phyloP scores from a whole-genome alignment of 1,140 invertebrate genomes.

The Archegozetes longisetosus region DNA sequence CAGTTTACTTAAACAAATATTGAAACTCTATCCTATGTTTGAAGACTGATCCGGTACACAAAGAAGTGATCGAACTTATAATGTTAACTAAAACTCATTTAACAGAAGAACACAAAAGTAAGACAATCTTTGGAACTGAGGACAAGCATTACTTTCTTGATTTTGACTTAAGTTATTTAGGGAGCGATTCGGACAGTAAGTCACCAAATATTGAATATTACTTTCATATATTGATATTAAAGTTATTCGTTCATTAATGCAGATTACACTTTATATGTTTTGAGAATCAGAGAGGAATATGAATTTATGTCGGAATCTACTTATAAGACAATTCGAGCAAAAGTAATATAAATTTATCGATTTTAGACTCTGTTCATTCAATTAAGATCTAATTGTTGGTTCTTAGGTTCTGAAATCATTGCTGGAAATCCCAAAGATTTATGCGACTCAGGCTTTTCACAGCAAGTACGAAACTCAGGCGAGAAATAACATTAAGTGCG shows the following conservation, averaged over 20 bases:
- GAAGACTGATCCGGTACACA: neutral
- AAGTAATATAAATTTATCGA: conserved; percentile 28
- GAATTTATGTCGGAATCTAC: conserved; percentile 36
- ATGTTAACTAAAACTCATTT: conserved; percentile 37
- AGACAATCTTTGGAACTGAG: conserved; percentile 36
- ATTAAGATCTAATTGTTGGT: conserved; percentile 3
- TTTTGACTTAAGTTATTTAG: conserved; percentile 42
- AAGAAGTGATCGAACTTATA: conserved; percentile 35
- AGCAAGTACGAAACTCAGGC: conserved; percentile 40
- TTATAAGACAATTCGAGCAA: conserved; percentile 39
- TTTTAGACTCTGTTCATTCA: conserved; percentile 15
- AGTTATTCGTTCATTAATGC: neutral
- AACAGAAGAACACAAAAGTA: conserved; percentile 42
- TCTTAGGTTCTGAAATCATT: conserved; percentile 42
- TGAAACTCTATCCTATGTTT: too few relatives aligned
- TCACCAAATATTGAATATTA: too few relatives aligned
- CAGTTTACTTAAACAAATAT: too few relatives aligned
- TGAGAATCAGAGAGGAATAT: conserved; percentile 39
- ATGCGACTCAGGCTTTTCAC: conserved; percentile 42
- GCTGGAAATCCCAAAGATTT: conserved; percentile 46
- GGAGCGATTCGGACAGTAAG: conserved; percentile 29
- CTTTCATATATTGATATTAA: too few relatives aligned
- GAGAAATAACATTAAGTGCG: conserved; percentile 40
- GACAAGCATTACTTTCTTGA: conserved; percentile 45
- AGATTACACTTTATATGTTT: conserved; percentile 36